A percentile compares a stretch with the other conserved stretches of the same genome.
Evolutionary conservation across 2,888 invertebrate genomes (phyloP).

Genomic region (Drosophila paramelanica): DNA sequence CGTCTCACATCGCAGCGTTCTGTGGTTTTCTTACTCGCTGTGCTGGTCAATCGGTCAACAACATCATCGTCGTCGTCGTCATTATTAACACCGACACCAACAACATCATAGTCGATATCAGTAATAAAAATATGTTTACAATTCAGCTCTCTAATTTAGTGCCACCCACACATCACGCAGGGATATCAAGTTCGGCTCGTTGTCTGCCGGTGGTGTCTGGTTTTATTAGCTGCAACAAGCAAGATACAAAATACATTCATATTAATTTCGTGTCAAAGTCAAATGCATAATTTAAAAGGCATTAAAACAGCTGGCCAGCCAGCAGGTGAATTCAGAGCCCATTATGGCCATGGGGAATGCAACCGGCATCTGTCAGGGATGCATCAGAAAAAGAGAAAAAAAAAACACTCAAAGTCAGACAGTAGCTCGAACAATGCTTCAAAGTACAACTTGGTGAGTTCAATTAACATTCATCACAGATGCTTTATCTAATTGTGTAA

Average conservation of each 20-base stretch:
- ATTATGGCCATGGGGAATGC: conserved; percentile 14
- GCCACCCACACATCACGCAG: conserved; percentile 54
- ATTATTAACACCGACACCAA: conserved; percentile 7
- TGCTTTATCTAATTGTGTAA: conserved; percentile 70
- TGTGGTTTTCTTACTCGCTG: conserved; percentile 11
- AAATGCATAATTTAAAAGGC: conserved; percentile 45
- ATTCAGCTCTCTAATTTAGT: conserved; percentile 45
- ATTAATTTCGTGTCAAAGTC: conserved; percentile 48
- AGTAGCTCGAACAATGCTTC: conserved; percentile 48
- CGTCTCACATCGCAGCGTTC: conserved; percentile 42
- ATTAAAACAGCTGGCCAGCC: conserved; percentile 36
- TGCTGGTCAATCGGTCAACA: conserved; percentile 48
- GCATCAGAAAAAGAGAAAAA: conserved; percentile 32
- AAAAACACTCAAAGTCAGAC: conserved; percentile 31
- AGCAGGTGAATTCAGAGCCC: conserved; percentile 41
- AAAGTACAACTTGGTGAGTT: conserved; percentile 61
- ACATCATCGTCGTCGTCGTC: conserved; percentile 9
- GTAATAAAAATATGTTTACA: conserved; percentile 15
- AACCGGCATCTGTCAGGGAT: conserved; percentile 67
- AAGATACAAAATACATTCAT: conserved; percentile 53
- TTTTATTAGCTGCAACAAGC: conserved; percentile 71
- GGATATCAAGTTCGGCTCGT: conserved; percentile 31
- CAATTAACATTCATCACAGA: conserved; percentile 77
- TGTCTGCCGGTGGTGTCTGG: conserved; percentile 55
- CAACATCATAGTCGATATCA: conserved; percentile 32